Percentiles rank a stretch among this genome's conserved stretches.
Evolutionary conservation across 1,140 invertebrate genomes (phyloP).

Genomic region (Stegodyphus mimosarum): DNA sequence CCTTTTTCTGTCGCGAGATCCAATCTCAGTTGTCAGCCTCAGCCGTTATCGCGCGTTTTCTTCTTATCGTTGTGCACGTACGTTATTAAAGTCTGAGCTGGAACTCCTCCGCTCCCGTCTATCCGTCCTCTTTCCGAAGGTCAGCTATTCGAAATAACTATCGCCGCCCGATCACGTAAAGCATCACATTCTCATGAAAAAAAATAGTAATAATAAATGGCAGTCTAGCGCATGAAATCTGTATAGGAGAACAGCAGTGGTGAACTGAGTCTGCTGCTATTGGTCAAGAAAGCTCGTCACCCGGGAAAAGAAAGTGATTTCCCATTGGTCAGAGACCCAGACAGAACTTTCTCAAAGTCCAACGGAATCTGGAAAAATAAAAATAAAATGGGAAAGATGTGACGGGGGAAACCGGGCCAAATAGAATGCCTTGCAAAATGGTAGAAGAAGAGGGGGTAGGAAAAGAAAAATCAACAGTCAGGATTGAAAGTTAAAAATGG

Average conservation of each 20-base stretch:
- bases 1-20: too few relatives aligned
- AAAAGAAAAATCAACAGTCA: neutral
- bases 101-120: neutral
- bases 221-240: neutral
- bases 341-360: slow-evolving; percentile 60
- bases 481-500: slow-evolving; percentile 44
- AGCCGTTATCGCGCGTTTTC: neutral
- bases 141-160: neutral
- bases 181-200: neutral
- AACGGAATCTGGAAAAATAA: slow-evolving; percentile 48
- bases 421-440: neutral
- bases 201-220: neutral
- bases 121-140: neutral
- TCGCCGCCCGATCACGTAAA: neutral
- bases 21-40: too few relatives aligned
- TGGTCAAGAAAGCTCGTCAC: slow-evolving; percentile 36
- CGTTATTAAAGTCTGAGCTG: neutral
- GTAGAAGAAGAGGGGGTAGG: neutral
- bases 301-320: slow-evolving; percentile 35
- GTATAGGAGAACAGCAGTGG: neutral
- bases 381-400: slow-evolving; percentile 10
- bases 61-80: neutral
- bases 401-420: neutral
- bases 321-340: slow-evolving; percentile 37
- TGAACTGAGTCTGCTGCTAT: slow-evolving; percentile 6